Base-by-base conservation (phyloP, 2,113 vertebrate genomes). In the Butorides virescens region DNA sequence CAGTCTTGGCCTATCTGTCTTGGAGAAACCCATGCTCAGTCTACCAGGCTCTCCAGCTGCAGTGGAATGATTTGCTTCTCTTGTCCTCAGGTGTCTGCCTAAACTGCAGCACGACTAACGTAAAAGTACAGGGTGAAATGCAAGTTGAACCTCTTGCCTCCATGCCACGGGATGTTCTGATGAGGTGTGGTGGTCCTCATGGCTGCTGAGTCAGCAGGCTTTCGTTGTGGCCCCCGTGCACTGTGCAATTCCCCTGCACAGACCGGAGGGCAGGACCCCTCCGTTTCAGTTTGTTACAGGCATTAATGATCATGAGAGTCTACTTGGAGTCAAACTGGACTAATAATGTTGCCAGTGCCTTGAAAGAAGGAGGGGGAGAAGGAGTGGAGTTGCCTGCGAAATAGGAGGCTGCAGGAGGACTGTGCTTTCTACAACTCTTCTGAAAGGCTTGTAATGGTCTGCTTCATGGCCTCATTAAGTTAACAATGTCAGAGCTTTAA, bases 181-280 rank as follows among this genome's bases (percentile, higher is more conserved):
- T 16, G 22, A 73, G 32, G 6, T 1, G 1, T 25, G 9, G 22
- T 20, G 15, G 49, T 25, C 17, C 17, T n/a, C 3, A 5, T 10
- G 7, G 21, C 76, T 58, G 56, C 59, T 22, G 27, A 39, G n/a
- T 14, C 36, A 16, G 9, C 55, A 81, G 32, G 29, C 17, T 71
- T 78, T 71, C 0, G 1, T 39, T 7, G 2, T 2, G 2, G 29
- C 3, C 36, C 9, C 6, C 0, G 0, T 3, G 25, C 0, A 0
- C 39, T 15, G 8, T 16, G 25, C n/a, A 30, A 11, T 46, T 67
- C 11, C 15, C 32, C 22, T 34, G 20, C 12, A 11, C 3, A 36
- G 39, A 36, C 5, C 18, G 5, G 29, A 74, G 27, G 37, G 44
- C 58, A 70, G 53, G 62, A 62, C 1, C 3, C 18, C 36, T 72